These are phyloP conservation scores for Drosophila histrio DNA, from an alignment of 2,888 invertebrate species.

Conservation along the genomic window DNA sequence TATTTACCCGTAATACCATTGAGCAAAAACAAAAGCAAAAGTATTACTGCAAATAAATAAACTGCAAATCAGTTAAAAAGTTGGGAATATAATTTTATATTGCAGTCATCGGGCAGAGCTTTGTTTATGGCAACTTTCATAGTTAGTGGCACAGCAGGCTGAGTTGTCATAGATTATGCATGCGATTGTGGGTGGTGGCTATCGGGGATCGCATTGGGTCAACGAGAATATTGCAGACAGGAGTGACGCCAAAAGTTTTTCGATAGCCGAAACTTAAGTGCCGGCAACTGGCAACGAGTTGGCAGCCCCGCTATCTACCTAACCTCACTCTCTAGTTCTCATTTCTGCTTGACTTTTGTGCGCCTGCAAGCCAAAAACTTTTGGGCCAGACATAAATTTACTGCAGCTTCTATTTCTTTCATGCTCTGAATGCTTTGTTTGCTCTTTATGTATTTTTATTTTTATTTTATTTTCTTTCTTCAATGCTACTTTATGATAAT, in stretches of 20 bases:
- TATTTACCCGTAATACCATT: not conserved
- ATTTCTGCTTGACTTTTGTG: constrained; percentile 50
- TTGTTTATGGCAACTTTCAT: constrained; percentile 50
- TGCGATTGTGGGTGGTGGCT: constrained; percentile 18
- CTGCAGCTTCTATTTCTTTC: constrained; percentile 53
- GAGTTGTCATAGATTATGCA: constrained; percentile 53
- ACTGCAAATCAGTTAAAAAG: constrained; percentile 45
- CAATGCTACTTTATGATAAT: constrained; percentile 52
- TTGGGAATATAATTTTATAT: constrained; percentile 27
- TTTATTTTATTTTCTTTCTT: constrained; percentile 5
- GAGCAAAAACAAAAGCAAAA: constrained; percentile 4
- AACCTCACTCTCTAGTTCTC: constrained; percentile 15
- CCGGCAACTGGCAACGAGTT: constrained; percentile 53
- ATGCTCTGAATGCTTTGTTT: constrained; percentile 49
- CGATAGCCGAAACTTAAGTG: constrained; percentile 65
- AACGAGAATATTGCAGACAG: constrained; percentile 54
- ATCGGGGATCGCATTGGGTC: constrained; percentile 47
- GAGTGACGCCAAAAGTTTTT: constrained; percentile 62
- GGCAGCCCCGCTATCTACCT: constrained; percentile 50
- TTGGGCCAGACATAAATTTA: constrained; percentile 55
- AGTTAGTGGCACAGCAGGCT: constrained; percentile 39
- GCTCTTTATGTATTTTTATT: constrained; percentile 21
- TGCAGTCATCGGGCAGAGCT: constrained; percentile 15
- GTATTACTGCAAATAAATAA: constrained; percentile 45
- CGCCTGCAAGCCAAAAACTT: constrained; percentile 60